Evolutionary conservation across 2,888 invertebrate genomes (phyloP).

Genomic region (Drosophila cracens): DNA sequence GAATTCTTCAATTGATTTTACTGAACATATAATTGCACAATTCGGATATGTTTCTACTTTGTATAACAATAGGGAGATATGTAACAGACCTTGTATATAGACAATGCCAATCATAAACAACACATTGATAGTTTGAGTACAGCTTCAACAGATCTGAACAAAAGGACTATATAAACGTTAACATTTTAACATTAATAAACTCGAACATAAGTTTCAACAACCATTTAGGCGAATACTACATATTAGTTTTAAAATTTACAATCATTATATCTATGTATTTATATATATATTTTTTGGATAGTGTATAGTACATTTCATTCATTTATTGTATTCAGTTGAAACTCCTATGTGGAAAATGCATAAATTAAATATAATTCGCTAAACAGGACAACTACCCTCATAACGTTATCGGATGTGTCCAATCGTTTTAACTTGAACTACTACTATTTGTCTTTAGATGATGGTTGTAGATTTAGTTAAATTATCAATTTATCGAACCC

Average conservation of each 20-base stretch:
- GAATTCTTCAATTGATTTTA: slow-evolving; percentile 5
- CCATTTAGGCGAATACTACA: slow-evolving; percentile 36
- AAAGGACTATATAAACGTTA: slow-evolving; percentile 11
- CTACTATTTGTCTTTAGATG: slow-evolving; percentile 16
- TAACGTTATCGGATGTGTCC: slow-evolving; percentile 4
- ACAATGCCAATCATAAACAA: slow-evolving; percentile 20
- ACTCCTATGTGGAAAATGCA: slow-evolving; percentile 64
- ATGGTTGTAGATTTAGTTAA: slow-evolving; percentile 12
- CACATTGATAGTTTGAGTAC: slow-evolving; percentile 16
- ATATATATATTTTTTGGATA: slow-evolving; percentile 20
- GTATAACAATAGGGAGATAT: slow-evolving; percentile 44
- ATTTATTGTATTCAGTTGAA: slow-evolving; percentile 69
- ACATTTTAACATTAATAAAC: slow-evolving; percentile 26
- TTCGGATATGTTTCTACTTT: slow-evolving; percentile 58
- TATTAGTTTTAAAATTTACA: slow-evolving; percentile 28
- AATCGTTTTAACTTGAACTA: slow-evolving; percentile 19
- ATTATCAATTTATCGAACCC: slow-evolving; percentile 6
- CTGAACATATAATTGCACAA: slow-evolving; percentile 22
- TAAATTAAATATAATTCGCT: slow-evolving; percentile 52
- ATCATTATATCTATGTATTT: slow-evolving; percentile 12
- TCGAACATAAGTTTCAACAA: slow-evolving; percentile 39
- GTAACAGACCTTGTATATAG: slow-evolving; percentile 21
- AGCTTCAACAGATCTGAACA: slow-evolving; percentile 22
- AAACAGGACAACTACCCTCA: slow-evolving; percentile 12
- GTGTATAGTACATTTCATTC: slow-evolving; percentile 32